Conservation (phyloP, 2,888 invertebrate genomes). For the Podabrus alpinus region DNA sequence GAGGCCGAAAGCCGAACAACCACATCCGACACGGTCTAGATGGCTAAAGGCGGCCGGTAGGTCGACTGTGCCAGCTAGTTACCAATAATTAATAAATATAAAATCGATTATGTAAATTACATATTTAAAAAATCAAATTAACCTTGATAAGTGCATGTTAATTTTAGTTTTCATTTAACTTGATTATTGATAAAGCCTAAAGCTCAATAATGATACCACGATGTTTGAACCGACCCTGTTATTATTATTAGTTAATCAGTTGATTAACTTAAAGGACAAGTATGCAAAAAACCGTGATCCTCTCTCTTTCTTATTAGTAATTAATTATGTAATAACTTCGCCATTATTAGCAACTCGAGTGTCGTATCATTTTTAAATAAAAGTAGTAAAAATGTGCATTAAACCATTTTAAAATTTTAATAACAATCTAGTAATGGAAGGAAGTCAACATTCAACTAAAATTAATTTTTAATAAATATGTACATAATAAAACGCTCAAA, state of each 20-base stretch:
- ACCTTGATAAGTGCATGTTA: background rate
- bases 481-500: constrained; percentile 14
- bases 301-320: background rate
- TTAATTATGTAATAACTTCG: background rate
- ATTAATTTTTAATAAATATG: background rate
- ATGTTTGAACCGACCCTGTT: background rate
- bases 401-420: background rate
- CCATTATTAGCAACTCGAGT: background rate
- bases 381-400: background rate
- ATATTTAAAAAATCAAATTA: background rate
- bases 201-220: background rate
- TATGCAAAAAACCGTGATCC: background rate
- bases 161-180: background rate
- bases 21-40: too few relatives aligned
- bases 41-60: too few relatives aligned
- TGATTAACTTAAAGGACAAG: background rate
- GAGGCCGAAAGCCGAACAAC: too few relatives aligned
- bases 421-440: background rate
- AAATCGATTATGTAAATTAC: background rate
- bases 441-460: background rate
- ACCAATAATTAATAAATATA: background rate
- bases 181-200: background rate
- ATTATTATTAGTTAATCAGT: background rate
- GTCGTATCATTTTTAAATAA: background rate
- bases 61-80: too few relatives aligned